These are phyloP conservation scores for Rhinolophus sinicus DNA, from an alignment of 2,113 vertebrate species.

Conservation along the genomic window DNA sequence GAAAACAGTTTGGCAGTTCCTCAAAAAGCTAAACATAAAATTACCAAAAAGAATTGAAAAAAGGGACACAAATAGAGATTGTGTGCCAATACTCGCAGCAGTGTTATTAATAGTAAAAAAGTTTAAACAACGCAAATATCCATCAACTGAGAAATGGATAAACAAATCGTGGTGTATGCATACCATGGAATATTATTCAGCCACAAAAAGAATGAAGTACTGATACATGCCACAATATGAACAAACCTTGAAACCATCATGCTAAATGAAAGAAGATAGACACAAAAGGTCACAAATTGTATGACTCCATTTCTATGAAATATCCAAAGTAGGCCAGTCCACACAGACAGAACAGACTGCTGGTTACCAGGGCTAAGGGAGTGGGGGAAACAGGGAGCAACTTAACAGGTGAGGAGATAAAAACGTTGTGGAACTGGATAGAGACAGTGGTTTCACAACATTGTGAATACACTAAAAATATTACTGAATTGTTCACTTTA, in stretches of 20 bases:
- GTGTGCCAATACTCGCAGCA: not conserved
- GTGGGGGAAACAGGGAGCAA: not conserved
- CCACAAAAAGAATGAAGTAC: constrained; percentile 19
- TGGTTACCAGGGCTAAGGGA: not conserved
- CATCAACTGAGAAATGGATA: not conserved
- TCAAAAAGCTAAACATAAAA: not conserved
- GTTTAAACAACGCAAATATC: not conserved
- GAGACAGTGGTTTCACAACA: not conserved
- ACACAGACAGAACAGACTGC: not conserved
- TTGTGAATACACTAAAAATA: not conserved
- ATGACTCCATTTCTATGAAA: constrained; percentile 30
- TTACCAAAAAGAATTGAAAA: not conserved
- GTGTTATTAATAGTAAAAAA: not conserved
- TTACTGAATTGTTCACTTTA: not conserved
- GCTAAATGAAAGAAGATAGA: not conserved
- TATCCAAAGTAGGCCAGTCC: not conserved
- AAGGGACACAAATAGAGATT: not conserved
- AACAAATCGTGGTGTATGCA: not conserved
- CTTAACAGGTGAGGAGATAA: not conserved
- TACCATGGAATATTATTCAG: not conserved
- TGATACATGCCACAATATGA: not conserved
- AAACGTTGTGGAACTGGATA: not conserved
- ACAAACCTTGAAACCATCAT: constrained; percentile 13
- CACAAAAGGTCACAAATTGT: not conserved
- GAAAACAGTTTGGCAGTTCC: not conserved